Conservation (phyloP, 2,113 vertebrate species). For the Anseranas semipalmata region DNA sequence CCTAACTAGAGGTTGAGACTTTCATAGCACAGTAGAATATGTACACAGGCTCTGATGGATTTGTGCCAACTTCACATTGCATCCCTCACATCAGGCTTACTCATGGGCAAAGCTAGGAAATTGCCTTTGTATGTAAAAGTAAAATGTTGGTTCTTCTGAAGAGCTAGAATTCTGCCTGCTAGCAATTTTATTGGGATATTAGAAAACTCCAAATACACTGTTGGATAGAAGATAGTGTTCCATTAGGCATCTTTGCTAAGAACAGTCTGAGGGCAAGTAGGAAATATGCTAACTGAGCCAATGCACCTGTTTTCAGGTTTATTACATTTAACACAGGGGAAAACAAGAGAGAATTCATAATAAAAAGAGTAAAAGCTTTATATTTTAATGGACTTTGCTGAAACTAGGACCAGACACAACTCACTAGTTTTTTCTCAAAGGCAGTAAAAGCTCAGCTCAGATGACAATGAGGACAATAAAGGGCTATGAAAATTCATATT, state of each 20-base stretch:
- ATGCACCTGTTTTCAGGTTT: constrained; percentile 41
- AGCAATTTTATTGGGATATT: constrained; percentile 11
- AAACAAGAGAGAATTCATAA: constrained; percentile 22
- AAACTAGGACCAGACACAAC: background rate
- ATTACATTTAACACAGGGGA: constrained; percentile 28
- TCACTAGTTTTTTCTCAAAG: background rate
- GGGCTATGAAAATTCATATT: background rate
- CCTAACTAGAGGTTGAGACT: background rate
- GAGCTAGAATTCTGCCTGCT: background rate
- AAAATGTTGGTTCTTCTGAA: background rate
- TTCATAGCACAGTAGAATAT: background rate
- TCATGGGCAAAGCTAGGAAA: background rate
- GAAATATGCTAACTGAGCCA: background rate
- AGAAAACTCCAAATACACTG: background rate
- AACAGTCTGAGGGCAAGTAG: background rate
- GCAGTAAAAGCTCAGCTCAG: background rate
- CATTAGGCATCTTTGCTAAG: background rate
- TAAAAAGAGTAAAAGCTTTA: constrained; percentile 22
- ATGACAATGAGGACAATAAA: constrained; percentile 16
- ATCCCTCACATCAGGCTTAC: background rate
- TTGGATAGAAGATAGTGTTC: background rate
- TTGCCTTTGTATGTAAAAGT: background rate
- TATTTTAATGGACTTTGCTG: constrained; percentile 25
- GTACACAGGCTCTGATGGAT: background rate
- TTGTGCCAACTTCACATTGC: background rate